Conservation (phyloP, 2,113 vertebrate genomes). For the Ctenodactylus gundi region DNA sequence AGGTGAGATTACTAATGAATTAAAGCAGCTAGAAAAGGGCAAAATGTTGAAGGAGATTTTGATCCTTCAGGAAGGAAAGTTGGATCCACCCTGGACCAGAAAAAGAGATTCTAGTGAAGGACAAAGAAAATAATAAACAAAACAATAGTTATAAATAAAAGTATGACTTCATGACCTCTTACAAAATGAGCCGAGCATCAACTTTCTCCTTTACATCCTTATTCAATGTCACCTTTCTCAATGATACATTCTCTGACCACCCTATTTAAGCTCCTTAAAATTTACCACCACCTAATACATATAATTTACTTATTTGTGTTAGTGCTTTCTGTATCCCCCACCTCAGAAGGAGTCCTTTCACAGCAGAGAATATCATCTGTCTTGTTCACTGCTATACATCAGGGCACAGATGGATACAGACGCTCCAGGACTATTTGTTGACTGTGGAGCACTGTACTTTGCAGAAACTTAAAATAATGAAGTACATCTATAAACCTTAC, state of each 20-base stretch:
- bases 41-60: neutral
- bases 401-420: neutral
- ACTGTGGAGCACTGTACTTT: neutral
- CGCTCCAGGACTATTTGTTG: neutral
- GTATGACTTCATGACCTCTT: neutral
- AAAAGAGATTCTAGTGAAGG: neutral
- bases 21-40: neutral
- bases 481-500: neutral
- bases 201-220: neutral
- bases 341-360: neutral
- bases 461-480: neutral
- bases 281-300: neutral
- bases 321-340: neutral
- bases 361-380: neutral
- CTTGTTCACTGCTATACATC: neutral
- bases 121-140: neutral
- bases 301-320: neutral
- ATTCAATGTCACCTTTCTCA: neutral
- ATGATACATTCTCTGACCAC: neutral
- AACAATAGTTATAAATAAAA: neutral
- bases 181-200: neutral
- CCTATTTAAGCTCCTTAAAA: slow-evolving; percentile 1
- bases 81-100: neutral
- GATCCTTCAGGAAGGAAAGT: neutral
- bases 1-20: neutral